Conservation (phyloP, 2,888 invertebrate genomes). For the Thecocarcelia acutangulata region DNA sequence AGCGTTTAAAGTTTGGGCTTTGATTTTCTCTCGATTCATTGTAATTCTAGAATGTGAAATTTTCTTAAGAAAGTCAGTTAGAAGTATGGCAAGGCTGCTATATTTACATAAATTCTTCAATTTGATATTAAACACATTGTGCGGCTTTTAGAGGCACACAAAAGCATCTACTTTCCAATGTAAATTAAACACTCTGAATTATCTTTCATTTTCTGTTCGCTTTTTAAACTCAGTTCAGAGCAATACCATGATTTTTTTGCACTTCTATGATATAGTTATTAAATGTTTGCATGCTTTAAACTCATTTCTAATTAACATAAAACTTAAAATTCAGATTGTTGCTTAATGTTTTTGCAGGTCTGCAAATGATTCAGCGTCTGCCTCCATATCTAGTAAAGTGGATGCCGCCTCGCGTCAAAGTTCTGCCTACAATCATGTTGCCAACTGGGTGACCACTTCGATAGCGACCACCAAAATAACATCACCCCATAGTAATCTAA, state of each 20-base stretch:
- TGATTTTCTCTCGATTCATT: too few relatives aligned
- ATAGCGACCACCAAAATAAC: slow-evolving; percentile 78
- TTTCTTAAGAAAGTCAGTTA: too few relatives aligned
- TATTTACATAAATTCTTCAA: too few relatives aligned
- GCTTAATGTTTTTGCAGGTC: slow-evolving; percentile 78
- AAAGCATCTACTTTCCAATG: not conserved
- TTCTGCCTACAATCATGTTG: slow-evolving; percentile 71
- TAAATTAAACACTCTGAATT: not conserved
- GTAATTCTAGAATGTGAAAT: too few relatives aligned
- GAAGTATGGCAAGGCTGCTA: too few relatives aligned
- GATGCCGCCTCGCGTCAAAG: slow-evolving; percentile 79
- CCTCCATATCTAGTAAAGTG: slow-evolving; percentile 83
- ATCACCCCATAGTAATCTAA: slow-evolving; percentile 75
- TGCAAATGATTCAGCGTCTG: slow-evolving; percentile 83
- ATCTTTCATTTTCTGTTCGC: slow-evolving; percentile 2
- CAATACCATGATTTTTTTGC: slow-evolving; percentile 53
- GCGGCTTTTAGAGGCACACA: too few relatives aligned
- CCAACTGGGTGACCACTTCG: slow-evolving; percentile 77
- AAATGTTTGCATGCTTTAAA: slow-evolving; percentile 70
- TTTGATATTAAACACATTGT: too few relatives aligned
- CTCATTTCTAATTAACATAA: not conserved
- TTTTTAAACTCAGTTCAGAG: not conserved
- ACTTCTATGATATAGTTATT: slow-evolving; percentile 7
- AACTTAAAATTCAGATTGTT: not conserved
- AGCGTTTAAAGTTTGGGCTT: too few relatives aligned